phyloP scores from a whole-genome alignment of 2,888 invertebrate genomes.

The Drosophila putrida region DNA sequence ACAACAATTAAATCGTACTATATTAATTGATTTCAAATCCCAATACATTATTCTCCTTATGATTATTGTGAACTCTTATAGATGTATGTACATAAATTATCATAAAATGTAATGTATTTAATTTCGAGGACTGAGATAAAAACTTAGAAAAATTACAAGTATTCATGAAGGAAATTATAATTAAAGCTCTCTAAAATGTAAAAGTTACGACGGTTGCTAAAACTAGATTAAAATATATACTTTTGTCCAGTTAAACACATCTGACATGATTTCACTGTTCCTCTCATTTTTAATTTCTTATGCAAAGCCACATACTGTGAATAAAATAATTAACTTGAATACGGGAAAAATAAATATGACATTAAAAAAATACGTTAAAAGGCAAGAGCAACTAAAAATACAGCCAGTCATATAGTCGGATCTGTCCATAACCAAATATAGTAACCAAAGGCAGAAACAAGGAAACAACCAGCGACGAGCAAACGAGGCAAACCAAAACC shows the following conservation, averaged over 20 bases:
- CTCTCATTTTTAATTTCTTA: not conserved
- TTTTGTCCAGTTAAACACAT: not conserved
- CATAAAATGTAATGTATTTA: too few species aligned
- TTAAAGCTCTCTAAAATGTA: not conserved
- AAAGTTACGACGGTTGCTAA: not conserved
- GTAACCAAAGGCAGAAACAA: slow-evolving; percentile 18
- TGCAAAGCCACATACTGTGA: slow-evolving; percentile 37
- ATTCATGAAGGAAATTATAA: not conserved
- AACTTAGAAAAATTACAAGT: not conserved
- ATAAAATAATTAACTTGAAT: slow-evolving; percentile 71
- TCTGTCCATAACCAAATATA: slow-evolving; percentile 35
- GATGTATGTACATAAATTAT: too few species aligned
- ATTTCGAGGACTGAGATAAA: too few species aligned
- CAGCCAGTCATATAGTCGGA: slow-evolving; percentile 30
- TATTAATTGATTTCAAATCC: too few species aligned
- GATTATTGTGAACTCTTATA: too few species aligned
- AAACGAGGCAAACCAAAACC: slow-evolving; percentile 40
- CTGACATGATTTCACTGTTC: not conserved
- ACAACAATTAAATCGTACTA: too few species aligned
- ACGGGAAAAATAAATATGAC: slow-evolving; percentile 53
- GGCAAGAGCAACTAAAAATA: slow-evolving; percentile 33
- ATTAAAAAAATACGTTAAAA: slow-evolving; percentile 30
- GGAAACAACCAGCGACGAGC: slow-evolving; percentile 17
- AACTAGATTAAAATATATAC: not conserved
- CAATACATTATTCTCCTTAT: too few species aligned